phyloP scores from a whole-genome alignment of 2,888 invertebrate species.

The Scaptomyza polygonia region DNA sequence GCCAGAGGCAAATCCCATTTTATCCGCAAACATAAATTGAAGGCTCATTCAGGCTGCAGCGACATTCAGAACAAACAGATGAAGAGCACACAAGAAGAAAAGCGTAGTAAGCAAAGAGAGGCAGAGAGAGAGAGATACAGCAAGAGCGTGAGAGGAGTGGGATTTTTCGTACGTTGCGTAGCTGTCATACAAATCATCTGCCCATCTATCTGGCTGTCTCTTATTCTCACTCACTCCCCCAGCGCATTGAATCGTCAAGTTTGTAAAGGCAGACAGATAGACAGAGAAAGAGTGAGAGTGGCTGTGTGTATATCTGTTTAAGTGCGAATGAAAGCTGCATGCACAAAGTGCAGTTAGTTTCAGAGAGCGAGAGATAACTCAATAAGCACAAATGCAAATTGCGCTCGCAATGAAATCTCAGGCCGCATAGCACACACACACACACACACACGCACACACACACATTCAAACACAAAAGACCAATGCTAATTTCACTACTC shows the following conservation, averaged over 20 bases:
- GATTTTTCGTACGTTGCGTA: slow-evolving; percentile 49
- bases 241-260: slow-evolving; percentile 66
- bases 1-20: slow-evolving; percentile 74
- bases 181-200: slow-evolving; percentile 77
- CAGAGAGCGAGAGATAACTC: slow-evolving; percentile 71
- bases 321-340: slow-evolving; percentile 70
- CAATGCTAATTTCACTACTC: slow-evolving; percentile 27
- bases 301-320: slow-evolving; percentile 50
- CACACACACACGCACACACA: slow-evolving; percentile 10
- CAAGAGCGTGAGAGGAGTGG: background rate
- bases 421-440: slow-evolving; percentile 34
- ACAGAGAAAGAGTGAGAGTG: background rate
- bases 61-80: slow-evolving; percentile 35
- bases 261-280: slow-evolving; percentile 13
- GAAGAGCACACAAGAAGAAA: background rate
- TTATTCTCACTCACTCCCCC: slow-evolving; percentile 21
- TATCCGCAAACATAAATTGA: slow-evolving; percentile 81
- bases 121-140: slow-evolving; percentile 4
- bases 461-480: slow-evolving; percentile 12
- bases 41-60: slow-evolving; percentile 69
- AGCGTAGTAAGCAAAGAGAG: background rate
- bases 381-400: slow-evolving; percentile 76
- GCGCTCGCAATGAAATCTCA: slow-evolving; percentile 56
- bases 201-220: slow-evolving; percentile 27
- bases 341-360: slow-evolving; percentile 56